phyloP scores from a whole-genome alignment of 2,888 invertebrate species.

The Rapana venosa region DNA sequence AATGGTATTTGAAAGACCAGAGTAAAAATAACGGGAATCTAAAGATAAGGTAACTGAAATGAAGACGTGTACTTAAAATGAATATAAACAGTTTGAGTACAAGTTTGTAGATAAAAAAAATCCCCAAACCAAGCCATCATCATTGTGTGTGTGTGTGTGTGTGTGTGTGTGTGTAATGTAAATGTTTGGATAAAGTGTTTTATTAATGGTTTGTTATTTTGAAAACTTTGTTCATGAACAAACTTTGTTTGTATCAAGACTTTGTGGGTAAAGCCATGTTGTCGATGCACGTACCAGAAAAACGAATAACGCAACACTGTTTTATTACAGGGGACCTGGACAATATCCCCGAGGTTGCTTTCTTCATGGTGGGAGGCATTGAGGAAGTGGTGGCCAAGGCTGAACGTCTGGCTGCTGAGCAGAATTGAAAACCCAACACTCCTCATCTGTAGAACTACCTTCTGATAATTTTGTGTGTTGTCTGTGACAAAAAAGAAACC shows the following conservation, averaged over 20 bases:
- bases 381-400: conserved; percentile 95
- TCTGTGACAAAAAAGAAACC: not conserved
- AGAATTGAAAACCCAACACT: conserved; percentile 45
- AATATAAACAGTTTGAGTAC: no score
- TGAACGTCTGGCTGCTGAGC: conserved; percentile 84
- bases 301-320: not conserved
- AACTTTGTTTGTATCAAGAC: no score
- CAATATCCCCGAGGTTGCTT: conserved; percentile 97
- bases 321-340: conserved; percentile 87
- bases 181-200: not conserved
- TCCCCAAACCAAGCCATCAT: no score
- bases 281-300: not conserved
- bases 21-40: no score
- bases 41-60: no score
- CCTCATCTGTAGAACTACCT: not conserved
- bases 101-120: no score
- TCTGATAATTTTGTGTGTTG: not conserved
- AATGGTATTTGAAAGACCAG: no score
- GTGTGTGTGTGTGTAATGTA: not conserved
- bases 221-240: no score
- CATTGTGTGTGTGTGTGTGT: not conserved
- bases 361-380: conserved; percentile 99
- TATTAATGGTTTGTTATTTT: not conserved
- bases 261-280: no score
- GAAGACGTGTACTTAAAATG: no score